Evolutionary conservation across 2,797 vertebrate species (phyloP), one percentile per base, ranked within the genome.

Genomic region (Galago senegalensis): DNA sequence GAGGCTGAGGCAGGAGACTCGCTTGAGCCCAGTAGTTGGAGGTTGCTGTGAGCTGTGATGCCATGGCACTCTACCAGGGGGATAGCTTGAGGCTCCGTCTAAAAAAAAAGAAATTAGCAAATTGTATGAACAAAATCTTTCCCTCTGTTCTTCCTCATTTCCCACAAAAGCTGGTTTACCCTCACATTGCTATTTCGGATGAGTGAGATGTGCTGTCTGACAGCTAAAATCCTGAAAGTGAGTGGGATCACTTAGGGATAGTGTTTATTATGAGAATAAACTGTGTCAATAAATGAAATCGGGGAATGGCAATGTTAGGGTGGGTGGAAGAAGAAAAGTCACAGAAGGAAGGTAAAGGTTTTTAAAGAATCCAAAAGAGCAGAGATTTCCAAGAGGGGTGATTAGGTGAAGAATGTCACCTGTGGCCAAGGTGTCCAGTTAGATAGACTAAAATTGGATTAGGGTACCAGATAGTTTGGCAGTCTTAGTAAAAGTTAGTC

Each of bases 221-320:
- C 84, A 63, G 20, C 61, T 72, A 46, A 88, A 89, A 70, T 85
- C 65, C n/a, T 73, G n/a, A 23, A 73, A 80, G 49, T 80, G 79
- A 80, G 37, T 73, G n/a, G 60, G n/a, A 87, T 79, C 65, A 17
- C 70, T 37, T 34, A 84, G 58, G 46, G 18, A 73, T 31, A 13
- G 0, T 69, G 34, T 70, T 93, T 84, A 60, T 31, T 34, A 31
- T 49, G 63, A 79, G 29, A 79, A 25, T 65, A 76, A 93, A 73
- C 77, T 29, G 16, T 1, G 11, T 20, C 61, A 56, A 27, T 89
- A 20, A 81, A 56, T 73, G 80, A 85, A 37, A 56, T 56, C 65
- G 34, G 14, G 6, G 23, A 76, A 69, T 7, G n/a, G 16, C 61
- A 25, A 5, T 37, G 43, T 75, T 58, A 31, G 2, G 40, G 18